Evolutionary conservation across 2,888 invertebrate genomes (phyloP), one percentile per base, ranked within the genome.

Genomic region (Eupithecia abbreviata): DNA sequence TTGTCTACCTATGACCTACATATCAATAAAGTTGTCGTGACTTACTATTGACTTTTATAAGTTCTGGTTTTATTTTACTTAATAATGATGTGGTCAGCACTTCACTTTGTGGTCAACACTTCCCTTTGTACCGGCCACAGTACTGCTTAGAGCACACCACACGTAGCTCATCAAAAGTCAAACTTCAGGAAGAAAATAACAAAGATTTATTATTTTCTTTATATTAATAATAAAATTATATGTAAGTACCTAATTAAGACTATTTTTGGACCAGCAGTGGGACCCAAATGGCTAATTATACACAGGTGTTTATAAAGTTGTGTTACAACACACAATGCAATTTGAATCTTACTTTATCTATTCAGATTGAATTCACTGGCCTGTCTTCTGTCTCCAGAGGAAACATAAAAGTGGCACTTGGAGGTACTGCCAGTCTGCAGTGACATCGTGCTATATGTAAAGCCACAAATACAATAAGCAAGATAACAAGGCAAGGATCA

Each of bases 391-490:
- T 58, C 58, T 18, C n/a, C 55, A 9, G n/a, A 51, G 55, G 10
- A 10, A 58, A 58, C 18, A 10, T 58, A 58, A 58, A 55, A n/a
- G n/a, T 58, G 58, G 4, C 58, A 18, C 18, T n/a, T 6, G 51
- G n/a, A 55, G 55, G n/a, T 3, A 58, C 41, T 41, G 13, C 62
- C 30, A 62, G 10, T 62, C 4, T 30, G 62, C 12, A 65, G 65
- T 58, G 41, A 41, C 41, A 41, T 15, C 6, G 12, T 55, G 65
- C 41, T n/a, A 13, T 13, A 65, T 55, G 7, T 66, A 42, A 12
- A 62, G 62, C 62, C 10, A 12, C 12, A 62, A 30, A 62, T 18
- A 42, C 69, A 70, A 30, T 47, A 75, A 80, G 80, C 81, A 71
- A 77, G 67, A 76, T 74, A 73, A 67, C 18, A 67, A 67, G 73